Percentiles rank a stretch among this genome's conserved stretches.
Evolutionary conservation across 64 coral and sea anemone species (phyloP).

Genomic region (Exaiptasia diaphana): DNA sequence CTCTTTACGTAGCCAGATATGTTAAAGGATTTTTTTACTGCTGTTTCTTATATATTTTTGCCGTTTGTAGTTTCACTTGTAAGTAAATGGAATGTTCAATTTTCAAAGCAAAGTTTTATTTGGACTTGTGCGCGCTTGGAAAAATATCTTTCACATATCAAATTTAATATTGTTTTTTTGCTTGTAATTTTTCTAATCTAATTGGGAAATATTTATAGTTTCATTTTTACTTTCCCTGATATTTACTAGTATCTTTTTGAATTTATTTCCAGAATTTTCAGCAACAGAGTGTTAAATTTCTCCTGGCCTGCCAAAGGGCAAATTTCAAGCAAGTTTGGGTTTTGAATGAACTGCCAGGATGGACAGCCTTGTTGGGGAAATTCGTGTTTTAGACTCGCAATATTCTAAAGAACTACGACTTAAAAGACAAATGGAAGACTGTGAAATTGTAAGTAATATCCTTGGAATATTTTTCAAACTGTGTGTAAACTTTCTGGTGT

Average conservation of each 20-base stretch:
- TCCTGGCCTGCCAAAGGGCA: slow-evolving; percentile 35
- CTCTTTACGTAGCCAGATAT: background rate
- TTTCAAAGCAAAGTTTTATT: slow-evolving; percentile 3
- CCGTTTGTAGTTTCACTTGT: background rate
- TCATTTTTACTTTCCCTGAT: slow-evolving; percentile 1
- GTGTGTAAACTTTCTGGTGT: background rate
- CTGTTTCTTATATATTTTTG: background rate
- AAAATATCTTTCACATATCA: slow-evolving; percentile 8
- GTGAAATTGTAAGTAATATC: slow-evolving; percentile 29
- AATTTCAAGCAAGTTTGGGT: slow-evolving; percentile 29
- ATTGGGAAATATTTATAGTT: slow-evolving; percentile 14
- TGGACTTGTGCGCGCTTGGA: background rate
- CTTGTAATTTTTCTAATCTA: slow-evolving; percentile 21
- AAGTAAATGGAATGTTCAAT: background rate
- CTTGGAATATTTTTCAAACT: background rate
- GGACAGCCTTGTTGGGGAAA: slow-evolving; percentile 46
- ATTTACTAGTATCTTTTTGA: background rate
- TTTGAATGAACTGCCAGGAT: slow-evolving; percentile 26
- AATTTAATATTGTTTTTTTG: slow-evolving; percentile 19
- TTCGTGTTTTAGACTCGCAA: slow-evolving; percentile 44
- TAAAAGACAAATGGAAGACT: slow-evolving; percentile 25
- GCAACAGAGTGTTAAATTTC: background rate
- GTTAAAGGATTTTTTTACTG: background rate
- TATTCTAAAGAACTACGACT: slow-evolving; percentile 16
- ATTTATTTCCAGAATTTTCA: background rate